Base-by-base conservation (phyloP, 2,113 vertebrate species). In the Athene noctua region DNA sequence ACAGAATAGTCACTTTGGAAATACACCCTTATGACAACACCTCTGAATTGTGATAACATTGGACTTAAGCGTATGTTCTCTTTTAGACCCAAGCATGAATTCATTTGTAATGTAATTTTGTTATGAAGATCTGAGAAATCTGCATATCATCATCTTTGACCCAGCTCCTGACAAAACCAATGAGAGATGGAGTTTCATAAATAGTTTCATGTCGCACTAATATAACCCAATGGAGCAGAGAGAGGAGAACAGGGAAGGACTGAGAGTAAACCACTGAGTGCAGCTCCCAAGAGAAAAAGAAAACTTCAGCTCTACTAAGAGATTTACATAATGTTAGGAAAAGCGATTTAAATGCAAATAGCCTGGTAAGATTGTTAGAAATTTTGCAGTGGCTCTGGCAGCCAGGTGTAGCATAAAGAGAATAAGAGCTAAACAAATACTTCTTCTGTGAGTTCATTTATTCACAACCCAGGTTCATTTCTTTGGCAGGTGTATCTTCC, bases 301-400 rank as follows among this genome's bases (percentile, higher is more conserved):
- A 94, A 97, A 96, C 75, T 97, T 97, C 80, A 95, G 67, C 87
- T 97, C 93, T 94, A 88, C 80, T 78, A 26, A 90, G 92, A 96
- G 96, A 96, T 96, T 97, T 97, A 97, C 95, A 62, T 97, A 98
- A 97, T 96, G 96, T 92, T 94, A 97, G 97, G 95, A 94, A 98
- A 98, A 98, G 79, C 26, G 89, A 97, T 98, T 98, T 98, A 97
- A 98, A 98, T 98, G 98, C 97, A 98, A 98, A 98, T 98, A 49
- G 70, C 93, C 91, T 85, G 63, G 78, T 90, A 74, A 95, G 83
- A 94, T 90, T 81, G 94, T 87, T 95, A 80, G 96, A 93, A 96
- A 95, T 92, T 95, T 94, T 89, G 85, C 91, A 95, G 91, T 90
- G 80, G 73, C 72, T 94, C 42, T 86, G 88, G 93, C 89, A 97